These are phyloP conservation scores for Mastacembelus armatus DNA, from an alignment of 2,797 vertebrate genomes.

Conservation along the genomic window DNA sequence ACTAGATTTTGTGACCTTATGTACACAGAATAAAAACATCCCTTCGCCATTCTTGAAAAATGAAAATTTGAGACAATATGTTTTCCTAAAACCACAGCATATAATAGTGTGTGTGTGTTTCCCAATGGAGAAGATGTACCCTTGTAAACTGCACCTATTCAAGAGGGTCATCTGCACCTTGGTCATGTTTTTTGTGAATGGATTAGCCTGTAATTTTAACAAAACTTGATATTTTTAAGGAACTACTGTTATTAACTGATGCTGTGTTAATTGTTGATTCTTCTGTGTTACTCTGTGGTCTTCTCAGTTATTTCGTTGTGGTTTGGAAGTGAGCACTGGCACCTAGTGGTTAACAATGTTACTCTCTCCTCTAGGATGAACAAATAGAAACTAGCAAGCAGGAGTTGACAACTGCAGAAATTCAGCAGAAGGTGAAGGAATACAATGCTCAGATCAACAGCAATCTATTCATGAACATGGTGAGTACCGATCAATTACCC, in stretches of 20 bases:
- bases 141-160: not conserved
- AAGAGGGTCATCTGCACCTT: not conserved
- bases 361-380: constrained; percentile 86
- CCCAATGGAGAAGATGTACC: not conserved
- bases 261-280: not conserved
- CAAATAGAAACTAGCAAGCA: constrained; percentile 84
- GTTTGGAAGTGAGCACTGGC: constrained; percentile 48
- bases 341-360: constrained; percentile 55
- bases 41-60: not conserved
- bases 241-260: not conserved
- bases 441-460: constrained; percentile 97
- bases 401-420: constrained; percentile 86
- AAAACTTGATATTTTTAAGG: not conserved
- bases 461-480: constrained; percentile 98
- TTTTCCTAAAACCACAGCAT: not conserved
- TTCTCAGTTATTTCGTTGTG: constrained; percentile 2
- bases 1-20: not conserved
- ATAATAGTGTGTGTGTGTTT: not conserved
- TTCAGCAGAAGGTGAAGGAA: constrained; percentile 93
- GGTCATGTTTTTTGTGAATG: not conserved
- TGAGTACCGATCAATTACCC: constrained; percentile 63
- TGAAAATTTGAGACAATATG: not conserved
- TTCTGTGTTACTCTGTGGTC: too few species aligned
- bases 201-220: not conserved
- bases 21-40: not conserved